Evolutionary conservation across 2,888 invertebrate genomes (phyloP), one percentile per base, ranked within the genome.

Genomic region (Nematopogon swammerdamellus): DNA sequence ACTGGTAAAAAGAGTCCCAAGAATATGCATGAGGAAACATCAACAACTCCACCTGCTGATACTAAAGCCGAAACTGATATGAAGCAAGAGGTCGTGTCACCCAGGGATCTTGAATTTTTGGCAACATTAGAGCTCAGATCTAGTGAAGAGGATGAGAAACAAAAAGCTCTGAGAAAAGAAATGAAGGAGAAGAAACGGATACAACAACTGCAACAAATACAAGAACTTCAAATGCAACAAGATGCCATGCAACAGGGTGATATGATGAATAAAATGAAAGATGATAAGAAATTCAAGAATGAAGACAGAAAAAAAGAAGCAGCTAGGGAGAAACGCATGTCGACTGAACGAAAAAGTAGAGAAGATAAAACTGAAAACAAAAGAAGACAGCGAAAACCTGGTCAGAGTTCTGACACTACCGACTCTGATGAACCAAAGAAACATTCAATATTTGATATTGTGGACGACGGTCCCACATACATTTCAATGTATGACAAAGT

Each of bases 401-500:
- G 65, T 11, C 81, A 86, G 50, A 86, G 85, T 59, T 85, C 86
- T 16, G 87, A 86, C 48, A 85, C 80, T 54, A 85, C 87, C 2
- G 91, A 91, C 67, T 88, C 89, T 6, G 91, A 91, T 63, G 90
- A 89, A 66, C 89, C 88, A 47, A 92, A 92, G 68, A 92, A 92
- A 67, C 93, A 92, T 77, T 94, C 93, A 50, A 93, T 94, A 62
- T 94, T 95, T 68, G 93, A 93, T 64, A 92, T 94, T 51, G 86
- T 92, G 45, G 90, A 91, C 63, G 93, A 93, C 62, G 93, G 89
- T 52, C 94, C 95, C 1, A 87, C 90, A 10, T 95, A 95, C 64
- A 92, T 95, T 52, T 96, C 96, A 10, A 97, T 97, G 97, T 97
- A 97, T 67, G 97, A 97, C 66, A 97, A 97, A 73, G 95, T 95